phyloP scores from a whole-genome alignment of 2,113 vertebrate species.

The Leptodactylus fuscus region DNA sequence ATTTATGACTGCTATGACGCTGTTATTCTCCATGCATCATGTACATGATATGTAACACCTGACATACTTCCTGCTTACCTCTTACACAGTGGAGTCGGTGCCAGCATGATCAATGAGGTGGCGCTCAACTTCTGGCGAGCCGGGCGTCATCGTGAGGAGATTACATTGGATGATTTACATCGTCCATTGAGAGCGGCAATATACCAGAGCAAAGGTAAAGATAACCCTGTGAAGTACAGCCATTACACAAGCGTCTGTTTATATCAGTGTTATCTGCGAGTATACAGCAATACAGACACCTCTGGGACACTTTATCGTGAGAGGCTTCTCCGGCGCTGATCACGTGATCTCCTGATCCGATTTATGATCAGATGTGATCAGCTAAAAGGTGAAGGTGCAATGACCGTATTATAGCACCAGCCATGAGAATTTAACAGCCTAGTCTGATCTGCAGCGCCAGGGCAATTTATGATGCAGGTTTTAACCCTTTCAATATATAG shows the following conservation, averaged over 20 bases:
- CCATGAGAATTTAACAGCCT: too few species aligned
- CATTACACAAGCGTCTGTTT: not conserved
- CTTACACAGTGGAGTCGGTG: slow-evolving; percentile 84
- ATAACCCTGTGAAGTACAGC: not conserved
- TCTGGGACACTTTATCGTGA: not conserved
- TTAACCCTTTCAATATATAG: too few species aligned
- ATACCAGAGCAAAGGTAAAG: slow-evolving; percentile 77
- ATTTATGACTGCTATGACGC: not conserved
- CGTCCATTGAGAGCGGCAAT: slow-evolving; percentile 79
- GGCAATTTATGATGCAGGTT: too few species aligned
- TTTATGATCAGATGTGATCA: not conserved
- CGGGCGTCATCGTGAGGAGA: slow-evolving; percentile 85
- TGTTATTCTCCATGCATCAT: not conserved
- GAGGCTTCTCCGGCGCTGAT: not conserved
- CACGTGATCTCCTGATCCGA: not conserved
- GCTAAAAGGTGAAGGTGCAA: not conserved
- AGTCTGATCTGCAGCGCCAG: too few species aligned
- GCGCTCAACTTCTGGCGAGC: slow-evolving; percentile 88
- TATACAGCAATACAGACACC: not conserved
- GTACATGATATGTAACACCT: not conserved
- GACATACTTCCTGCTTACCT: not conserved
- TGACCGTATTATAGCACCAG: too few species aligned
- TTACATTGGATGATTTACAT: slow-evolving; percentile 86
- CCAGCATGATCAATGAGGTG: slow-evolving; percentile 84
- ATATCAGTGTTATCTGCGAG: not conserved